Evolutionary conservation across 2,888 invertebrate genomes (phyloP), one percentile per base, ranked within the genome.

Genomic region (Dromius quadrimaculatus): DNA sequence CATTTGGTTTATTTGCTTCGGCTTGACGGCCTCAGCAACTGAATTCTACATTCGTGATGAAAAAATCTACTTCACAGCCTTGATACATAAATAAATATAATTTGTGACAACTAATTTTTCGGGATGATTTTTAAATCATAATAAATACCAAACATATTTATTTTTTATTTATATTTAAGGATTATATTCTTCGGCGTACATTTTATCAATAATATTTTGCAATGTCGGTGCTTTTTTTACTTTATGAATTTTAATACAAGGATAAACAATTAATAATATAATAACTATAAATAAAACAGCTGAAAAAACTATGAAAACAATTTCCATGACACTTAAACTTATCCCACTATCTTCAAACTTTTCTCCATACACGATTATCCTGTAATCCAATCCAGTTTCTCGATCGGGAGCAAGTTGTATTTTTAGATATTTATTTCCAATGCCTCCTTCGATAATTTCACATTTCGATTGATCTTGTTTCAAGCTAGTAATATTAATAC

Each of bases 401-500:
- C 41, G 4, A 15, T 15, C 6, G 41, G 17, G 1, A 11, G 6
- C 2, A 41, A 41, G n/a, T 20, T 22, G 2, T 2, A 65, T 32
- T 6, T 38, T 34, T 11, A 65, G 19, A 20, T 9, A 17, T 9
- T 8, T 65, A 4, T 65, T 6, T 19, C 65, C 65, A 17, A 50
- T 13, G 13, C 65, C 50, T 13, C 65, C 65, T 17, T 50, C 32
- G 9, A 50, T 2, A 20, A 65, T 28, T 8, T 50, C 9, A 34
- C 65, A 65, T 19, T 47, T 20, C 1, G 64, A 43, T 17, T 47
- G 45, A 19, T n/a, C 50, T 2, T 32, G 13, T 28, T 36, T 13
- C 15, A 50, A n/a, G 36, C 36, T 65, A 22, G 65, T 65, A 19
- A 65, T 32, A 50, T 65, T 65, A 2, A 65, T 19, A 36, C 65